Evolutionary conservation across 2,113 vertebrate genomes (phyloP), one percentile per base, ranked within the genome.

Genomic region (Dermatemys mawii): DNA sequence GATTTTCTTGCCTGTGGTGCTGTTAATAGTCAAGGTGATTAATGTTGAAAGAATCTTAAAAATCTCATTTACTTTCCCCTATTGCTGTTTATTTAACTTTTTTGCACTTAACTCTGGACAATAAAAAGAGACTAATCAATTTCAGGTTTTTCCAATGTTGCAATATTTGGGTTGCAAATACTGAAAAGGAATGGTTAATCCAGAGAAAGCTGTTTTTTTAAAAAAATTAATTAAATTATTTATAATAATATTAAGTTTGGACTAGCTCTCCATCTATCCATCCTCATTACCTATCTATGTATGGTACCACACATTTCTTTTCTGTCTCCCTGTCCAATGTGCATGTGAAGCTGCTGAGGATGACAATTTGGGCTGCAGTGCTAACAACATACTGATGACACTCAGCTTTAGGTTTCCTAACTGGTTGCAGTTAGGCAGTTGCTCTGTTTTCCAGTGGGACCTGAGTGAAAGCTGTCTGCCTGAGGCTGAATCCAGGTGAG

Each of bases 1-100:
- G 3, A 70, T 17, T 51, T n/a, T 5, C 41, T 55, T 46, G 41
- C 5, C 75, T 48, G 60, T 67, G 14, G 2, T 0, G 0, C 26
- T 26, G 27, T 73, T 24, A 0, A 0, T 46, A 75, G 55, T 93
- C 87, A 79, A 27, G 35, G 8, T 44, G 26, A 35, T 49, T 27
- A 81, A 51, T 57, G 8, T 32, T 73, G 21, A 38, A 41, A n/a
- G 8, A 73, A 10, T 35, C 35, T 67, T 67, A 35, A 67, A 35
- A 17, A 67, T 67, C 60, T 67, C 60, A 67, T 67, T 41, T 41
- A 73, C 19, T 73, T 73, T 41, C n/a, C 19, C 21, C 21, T 5
- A n/a, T 73, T 38, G 67, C 8, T 73, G 21, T 24, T 73, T 24
- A n/a, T 73, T 73, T 38, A 73, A 19, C 32, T 67, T n/a, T 26